phyloP scores from a whole-genome alignment of 2,888 invertebrate species.

The Mayetiola destructor region DNA sequence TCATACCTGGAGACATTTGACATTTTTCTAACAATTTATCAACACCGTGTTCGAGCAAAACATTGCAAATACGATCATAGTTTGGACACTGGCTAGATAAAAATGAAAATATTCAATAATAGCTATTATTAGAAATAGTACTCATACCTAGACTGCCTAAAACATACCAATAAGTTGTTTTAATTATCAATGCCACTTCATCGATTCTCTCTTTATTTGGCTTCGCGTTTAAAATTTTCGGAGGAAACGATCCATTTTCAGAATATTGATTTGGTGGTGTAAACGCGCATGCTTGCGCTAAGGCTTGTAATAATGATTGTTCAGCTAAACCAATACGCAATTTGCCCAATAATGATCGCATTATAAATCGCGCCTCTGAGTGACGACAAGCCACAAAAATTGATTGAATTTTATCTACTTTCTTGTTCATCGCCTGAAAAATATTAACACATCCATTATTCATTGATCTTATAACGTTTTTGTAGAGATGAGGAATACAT shows the following conservation, averaged over 20 bases:
- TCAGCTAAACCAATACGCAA: conserved; percentile 93
- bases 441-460: neutral
- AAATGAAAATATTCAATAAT: conserved; percentile 9
- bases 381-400: conserved; percentile 84
- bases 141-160: neutral
- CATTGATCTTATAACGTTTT: neutral
- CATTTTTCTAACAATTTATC: conserved; percentile 61
- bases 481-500: too few relatives aligned
- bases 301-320: conserved; percentile 81
- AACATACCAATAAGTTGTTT: conserved; percentile 79
- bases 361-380: conserved; percentile 77
- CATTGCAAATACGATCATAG: conserved; percentile 71
- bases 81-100: conserved; percentile 79
- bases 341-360: conserved; percentile 84
- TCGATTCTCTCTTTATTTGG: conserved; percentile 58
- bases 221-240: conserved; percentile 46
- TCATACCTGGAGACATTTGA: conserved; percentile 75
- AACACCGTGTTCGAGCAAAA: conserved; percentile 62
- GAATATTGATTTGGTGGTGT: conserved; percentile 54
- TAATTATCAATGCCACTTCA: conserved; percentile 58
- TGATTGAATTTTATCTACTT: conserved; percentile 79
- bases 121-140: neutral
- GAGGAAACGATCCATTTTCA: conserved; percentile 37
- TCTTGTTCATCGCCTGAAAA: conserved; percentile 58
- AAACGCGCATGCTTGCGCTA: conserved; percentile 69